phyloP scores from a whole-genome alignment of 2,113 vertebrate genomes.

The Salminus brasiliensis region DNA sequence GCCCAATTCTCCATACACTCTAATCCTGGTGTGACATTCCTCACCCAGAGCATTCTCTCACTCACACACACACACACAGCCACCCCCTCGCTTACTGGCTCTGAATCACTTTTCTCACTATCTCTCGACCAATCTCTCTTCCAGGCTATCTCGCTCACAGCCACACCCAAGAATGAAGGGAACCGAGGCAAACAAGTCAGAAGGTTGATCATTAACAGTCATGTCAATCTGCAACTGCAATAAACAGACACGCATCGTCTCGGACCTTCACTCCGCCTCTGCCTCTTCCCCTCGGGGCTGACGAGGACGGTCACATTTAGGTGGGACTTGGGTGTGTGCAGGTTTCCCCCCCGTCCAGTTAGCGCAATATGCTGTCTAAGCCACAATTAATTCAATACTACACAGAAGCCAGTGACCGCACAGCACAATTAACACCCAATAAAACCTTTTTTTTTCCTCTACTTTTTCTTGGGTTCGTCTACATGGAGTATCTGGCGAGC shows the following conservation, averaged over 20 bases:
- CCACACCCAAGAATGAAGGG: conserved; percentile 11
- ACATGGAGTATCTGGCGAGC: neutral
- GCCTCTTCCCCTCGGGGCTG: conserved; percentile 33
- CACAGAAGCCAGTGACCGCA: neutral
- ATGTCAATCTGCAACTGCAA: conserved; percentile 18
- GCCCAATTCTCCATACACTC: conserved; percentile 16
- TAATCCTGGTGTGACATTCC: conserved; percentile 57
- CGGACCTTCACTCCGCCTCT: conserved; percentile 3
- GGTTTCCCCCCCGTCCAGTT: neutral
- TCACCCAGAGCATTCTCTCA: conserved; percentile 31
- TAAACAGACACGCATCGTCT: neutral
- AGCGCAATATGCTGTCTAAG: neutral
- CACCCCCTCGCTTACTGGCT: neutral
- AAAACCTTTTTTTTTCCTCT: neutral
- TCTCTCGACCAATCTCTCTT: conserved; percentile 3
- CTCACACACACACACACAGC: neutral
- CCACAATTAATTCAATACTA: neutral
- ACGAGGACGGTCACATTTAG: conserved; percentile 17
- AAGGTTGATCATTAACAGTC: conserved; percentile 20
- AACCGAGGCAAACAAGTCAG: conserved; percentile 9
- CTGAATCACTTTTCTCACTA: conserved; percentile 1
- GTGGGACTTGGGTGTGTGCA: conserved; percentile 34
- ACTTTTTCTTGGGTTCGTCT: neutral
- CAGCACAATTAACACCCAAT: neutral
- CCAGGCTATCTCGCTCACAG: neutral